Base-by-base conservation (phyloP, 2,797 vertebrate genomes). In the Sciurus vulgaris region DNA sequence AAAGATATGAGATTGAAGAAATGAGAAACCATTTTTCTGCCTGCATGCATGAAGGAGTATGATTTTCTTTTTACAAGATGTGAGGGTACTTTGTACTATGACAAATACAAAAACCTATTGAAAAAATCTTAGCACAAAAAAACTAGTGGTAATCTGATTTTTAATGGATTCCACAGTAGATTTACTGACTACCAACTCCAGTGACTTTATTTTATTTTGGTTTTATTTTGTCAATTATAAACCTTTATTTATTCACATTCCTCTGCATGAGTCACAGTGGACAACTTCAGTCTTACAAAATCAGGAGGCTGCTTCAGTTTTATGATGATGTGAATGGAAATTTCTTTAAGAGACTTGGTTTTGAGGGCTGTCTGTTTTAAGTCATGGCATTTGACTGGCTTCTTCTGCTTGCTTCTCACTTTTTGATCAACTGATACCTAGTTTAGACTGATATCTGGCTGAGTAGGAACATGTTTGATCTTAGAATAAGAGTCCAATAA, bases 401-500 rank as follows among this genome's bases (percentile, higher is more conserved):
- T 93, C 90, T n/a, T 77, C 79, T 93, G 63, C 44, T 91, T 82
- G 35, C 51, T 95, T 94, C 84, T 94, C 67, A 73, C 67, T 73
- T 85, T 97, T 94, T 90, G 76, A 96, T 92, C 92, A 94, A 44
- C 69, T 91, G 86, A 78, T 94, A 94, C 10, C 61, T 91, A 33
- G 9, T 87, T 94, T 93, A 78, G 79, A 91, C 59, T 85, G 72
- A 51, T 91, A 96, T 70, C 91, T 97, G 77, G n/a, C 70, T 97
- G 76, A 89, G 69, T 35, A 82, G 54, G 65, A 24, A 65, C 30
- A 35, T 77, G 70, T 97, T 97, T 97, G 96, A 97, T 97, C 86
- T 97, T 85, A 3, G 67, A 89, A 93, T 95, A 85, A 95, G 86
- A 94, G 35, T 93, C 72, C 72, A 70, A 82, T 97, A 87, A 95